Conservation (phyloP, 2,113 vertebrate genomes). For the Pygathrix nemaeus region DNA sequence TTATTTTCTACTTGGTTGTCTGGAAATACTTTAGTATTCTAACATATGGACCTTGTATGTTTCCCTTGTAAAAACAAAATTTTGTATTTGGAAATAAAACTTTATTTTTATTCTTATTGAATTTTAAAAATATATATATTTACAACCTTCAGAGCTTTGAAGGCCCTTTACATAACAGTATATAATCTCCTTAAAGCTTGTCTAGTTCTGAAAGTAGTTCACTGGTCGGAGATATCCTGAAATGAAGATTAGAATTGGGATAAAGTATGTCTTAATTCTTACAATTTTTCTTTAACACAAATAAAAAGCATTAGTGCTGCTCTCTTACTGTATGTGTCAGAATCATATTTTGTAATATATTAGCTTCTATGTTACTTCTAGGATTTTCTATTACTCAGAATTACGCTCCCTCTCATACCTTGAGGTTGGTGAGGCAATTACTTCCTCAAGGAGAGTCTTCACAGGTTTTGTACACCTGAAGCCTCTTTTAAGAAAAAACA, state of each 20-base stretch:
- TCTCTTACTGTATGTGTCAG: not conserved
- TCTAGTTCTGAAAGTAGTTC: conserved; percentile 6
- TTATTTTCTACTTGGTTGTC: not conserved
- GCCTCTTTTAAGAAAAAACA: not conserved
- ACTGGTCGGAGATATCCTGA: not conserved
- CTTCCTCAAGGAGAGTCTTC: not conserved
- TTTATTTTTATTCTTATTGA: conserved; percentile 23
- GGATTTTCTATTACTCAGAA: not conserved
- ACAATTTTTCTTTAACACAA: not conserved
- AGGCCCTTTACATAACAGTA: not conserved
- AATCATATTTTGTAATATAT: not conserved
- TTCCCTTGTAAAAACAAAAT: not conserved
- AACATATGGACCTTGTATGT: not conserved
- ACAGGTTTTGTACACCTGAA: not conserved
- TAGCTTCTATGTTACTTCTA: not conserved
- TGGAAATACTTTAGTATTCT: not conserved
- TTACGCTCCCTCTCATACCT: not conserved
- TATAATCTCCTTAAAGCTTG: not conserved
- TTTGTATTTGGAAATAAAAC: not conserved
- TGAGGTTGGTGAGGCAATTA: not conserved
- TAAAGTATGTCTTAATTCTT: not conserved
- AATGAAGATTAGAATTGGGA: not conserved
- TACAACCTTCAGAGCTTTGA: not conserved
- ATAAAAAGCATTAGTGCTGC: not conserved
- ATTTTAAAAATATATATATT: not conserved